Conservation (phyloP, 2,888 invertebrate genomes). For the Caradrina clavipalpis region DNA sequence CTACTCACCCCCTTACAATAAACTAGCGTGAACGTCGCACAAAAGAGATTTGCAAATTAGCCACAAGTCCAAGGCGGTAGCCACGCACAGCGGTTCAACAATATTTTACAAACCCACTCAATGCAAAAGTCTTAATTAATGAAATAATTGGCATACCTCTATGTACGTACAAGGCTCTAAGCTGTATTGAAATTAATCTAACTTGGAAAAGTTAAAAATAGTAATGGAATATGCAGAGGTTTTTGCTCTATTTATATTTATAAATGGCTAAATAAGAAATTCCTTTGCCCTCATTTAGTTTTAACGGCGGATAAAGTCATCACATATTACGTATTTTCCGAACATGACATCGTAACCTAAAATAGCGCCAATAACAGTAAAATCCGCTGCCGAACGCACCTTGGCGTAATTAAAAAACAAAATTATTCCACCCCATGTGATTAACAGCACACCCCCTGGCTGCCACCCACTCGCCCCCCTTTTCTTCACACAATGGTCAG, state of each 20-base stretch:
- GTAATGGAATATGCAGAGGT: background rate
- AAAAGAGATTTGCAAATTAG: slow-evolving; percentile 50
- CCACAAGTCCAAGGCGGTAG: slow-evolving; percentile 1
- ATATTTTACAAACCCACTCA: slow-evolving; percentile 14
- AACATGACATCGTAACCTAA: slow-evolving; percentile 72
- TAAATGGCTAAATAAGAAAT: background rate
- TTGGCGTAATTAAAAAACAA: slow-evolving; percentile 88
- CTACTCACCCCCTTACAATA: background rate
- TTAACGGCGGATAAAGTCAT: slow-evolving; percentile 58
- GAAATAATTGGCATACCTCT: slow-evolving; percentile 31
- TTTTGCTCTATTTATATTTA: background rate
- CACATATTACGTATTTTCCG: slow-evolving; percentile 55
- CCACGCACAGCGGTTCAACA: slow-evolving; percentile 20
- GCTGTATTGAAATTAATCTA: slow-evolving; percentile 14
- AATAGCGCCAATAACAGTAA: slow-evolving; percentile 76
- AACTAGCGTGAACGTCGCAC: slow-evolving; percentile 8
- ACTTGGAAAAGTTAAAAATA: background rate
- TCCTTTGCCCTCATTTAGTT: slow-evolving; percentile 42
- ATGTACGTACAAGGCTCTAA: slow-evolving; percentile 42
- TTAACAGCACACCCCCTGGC: slow-evolving; percentile 79
- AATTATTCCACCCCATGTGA: slow-evolving; percentile 88
- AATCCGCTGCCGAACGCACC: slow-evolving; percentile 82
- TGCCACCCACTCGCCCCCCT: slow-evolving; percentile 72
- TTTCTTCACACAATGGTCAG: slow-evolving; percentile 88
- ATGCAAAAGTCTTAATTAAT: slow-evolving; percentile 44